These are phyloP conservation scores for Lagopus leucura DNA, from an alignment of 2,113 vertebrate species.

Conservation along the genomic window DNA sequence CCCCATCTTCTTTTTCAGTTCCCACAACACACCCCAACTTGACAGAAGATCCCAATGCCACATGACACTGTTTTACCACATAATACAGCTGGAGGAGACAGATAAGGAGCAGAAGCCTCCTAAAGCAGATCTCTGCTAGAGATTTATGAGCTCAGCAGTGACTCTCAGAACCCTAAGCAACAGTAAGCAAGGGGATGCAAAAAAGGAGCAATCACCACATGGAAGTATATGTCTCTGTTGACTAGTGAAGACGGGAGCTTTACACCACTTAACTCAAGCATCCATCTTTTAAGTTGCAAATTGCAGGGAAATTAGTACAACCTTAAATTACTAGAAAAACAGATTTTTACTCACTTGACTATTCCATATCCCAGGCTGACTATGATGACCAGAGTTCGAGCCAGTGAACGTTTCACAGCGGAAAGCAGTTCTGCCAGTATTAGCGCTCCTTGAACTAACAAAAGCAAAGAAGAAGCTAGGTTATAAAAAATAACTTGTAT, in stretches of 20 bases:
- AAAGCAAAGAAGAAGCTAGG: not conserved
- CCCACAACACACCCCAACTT: not conserved
- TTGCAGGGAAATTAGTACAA: not conserved
- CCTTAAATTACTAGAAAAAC: not conserved
- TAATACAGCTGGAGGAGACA: not conserved
- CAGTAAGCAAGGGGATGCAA: not conserved
- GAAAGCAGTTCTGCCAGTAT: slow-evolving; percentile 94
- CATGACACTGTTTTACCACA: not conserved
- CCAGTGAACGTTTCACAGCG: slow-evolving; percentile 91
- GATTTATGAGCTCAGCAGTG: not conserved
- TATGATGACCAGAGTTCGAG: slow-evolving; percentile 93
- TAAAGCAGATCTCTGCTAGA: not conserved
- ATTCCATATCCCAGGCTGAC: slow-evolving; percentile 96
- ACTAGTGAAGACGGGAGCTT: not conserved
- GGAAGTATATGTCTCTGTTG: not conserved
- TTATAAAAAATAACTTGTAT: not conserved
- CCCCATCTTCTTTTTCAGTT: not conserved
- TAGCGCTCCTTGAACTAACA: slow-evolving; percentile 87
- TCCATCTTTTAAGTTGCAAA: not conserved
- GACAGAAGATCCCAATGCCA: not conserved
- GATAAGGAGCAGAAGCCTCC: not conserved
- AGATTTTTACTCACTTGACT: slow-evolving; percentile 87
- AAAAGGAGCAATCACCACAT: not conserved
- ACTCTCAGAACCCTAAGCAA: not conserved
- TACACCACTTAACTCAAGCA: not conserved